phyloP scores from a whole-genome alignment of 2,113 vertebrate genomes.

The Syngnathus typhle region DNA sequence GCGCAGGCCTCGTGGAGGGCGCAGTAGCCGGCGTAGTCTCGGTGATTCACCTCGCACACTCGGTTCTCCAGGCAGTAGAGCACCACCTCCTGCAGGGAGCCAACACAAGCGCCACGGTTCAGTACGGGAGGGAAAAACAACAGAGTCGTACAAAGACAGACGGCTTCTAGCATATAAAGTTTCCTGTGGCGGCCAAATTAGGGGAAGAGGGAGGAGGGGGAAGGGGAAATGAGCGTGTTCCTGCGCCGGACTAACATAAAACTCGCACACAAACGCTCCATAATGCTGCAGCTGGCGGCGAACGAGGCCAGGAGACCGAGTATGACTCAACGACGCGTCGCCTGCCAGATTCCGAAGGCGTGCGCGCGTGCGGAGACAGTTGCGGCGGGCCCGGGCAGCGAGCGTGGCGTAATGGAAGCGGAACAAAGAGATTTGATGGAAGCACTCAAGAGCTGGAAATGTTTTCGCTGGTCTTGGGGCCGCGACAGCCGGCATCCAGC shows the following conservation, averaged over 20 bases:
- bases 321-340: conserved; percentile 56
- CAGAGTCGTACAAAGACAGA: conserved; percentile 39
- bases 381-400: conserved; percentile 43
- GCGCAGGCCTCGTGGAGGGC: conserved; percentile 92
- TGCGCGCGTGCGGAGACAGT: conserved; percentile 40
- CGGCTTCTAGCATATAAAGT: conserved; percentile 27
- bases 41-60: conserved; percentile 91
- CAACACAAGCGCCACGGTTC: conserved; percentile 8
- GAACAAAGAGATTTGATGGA: conserved; percentile 60
- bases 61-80: conserved; percentile 92
- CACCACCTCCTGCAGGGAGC: conserved; percentile 81
- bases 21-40: conserved; percentile 93
- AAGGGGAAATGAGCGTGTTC: conserved; percentile 48
- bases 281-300: conserved; percentile 52
- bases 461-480: conserved; percentile 47
- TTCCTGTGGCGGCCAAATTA: conserved; percentile 47
- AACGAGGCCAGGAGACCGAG: conserved; percentile 44
- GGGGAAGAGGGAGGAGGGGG: conserved; percentile 18
- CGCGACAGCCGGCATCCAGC: conserved; percentile 53
- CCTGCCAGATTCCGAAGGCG: conserved; percentile 47
- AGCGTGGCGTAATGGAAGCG: conserved; percentile 52
- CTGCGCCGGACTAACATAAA: conserved; percentile 33
- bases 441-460: conserved; percentile 53
- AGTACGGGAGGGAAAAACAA: conserved; percentile 18
- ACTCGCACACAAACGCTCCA: conserved; percentile 41